Evolutionary conservation across 2,797 vertebrate species (phyloP), one percentile per base, ranked within the genome.

Genomic region (Gastrophryne carolinensis): DNA sequence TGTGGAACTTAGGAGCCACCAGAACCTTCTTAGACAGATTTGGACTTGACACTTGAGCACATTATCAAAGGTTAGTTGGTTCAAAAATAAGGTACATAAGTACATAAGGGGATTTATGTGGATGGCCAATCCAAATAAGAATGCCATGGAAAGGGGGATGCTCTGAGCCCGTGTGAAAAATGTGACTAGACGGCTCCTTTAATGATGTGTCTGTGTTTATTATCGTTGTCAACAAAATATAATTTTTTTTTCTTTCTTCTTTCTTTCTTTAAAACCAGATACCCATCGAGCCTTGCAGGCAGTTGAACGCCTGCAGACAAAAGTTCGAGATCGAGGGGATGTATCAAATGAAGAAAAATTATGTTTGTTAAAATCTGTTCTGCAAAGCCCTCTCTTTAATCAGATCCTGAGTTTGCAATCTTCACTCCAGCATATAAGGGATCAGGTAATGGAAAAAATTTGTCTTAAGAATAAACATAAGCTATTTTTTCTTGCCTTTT

Each of bases 371-470:
- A 97, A 92, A 80, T 95, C 95, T 0, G 94, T 98, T 70, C 90
- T 99, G 41, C 96, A 98, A 89, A 99, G 98, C 84, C 95, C 97
- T 24, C 94, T 99, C 72, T 99, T 99, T 85, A 96, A 93, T 82
- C 96, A 98, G 85, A 98, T 99, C 83, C 89, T 99, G 79, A 94
- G 85, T 78, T 87, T 98, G 75, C 98, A 98, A 89, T 94, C 93
- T 83, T 95, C 95, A 0, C 89, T 97, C 69, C 97, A 98, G 73
- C 94, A 96, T 52, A 86, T 96, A 77, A 93, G 91, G 89, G 97
- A 98, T 41, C 95, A 97, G 94, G 98, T 98, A 89, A n/a, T 23
- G 10, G 13, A 11, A 19, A 39, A 3, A 13, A 27, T 26, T 8
- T n/a, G n/a, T n/a, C n/a, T n/a, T n/a, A n/a, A n/a, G n/a, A n/a